Evolutionary conservation across 2,113 vertebrate species (phyloP), one percentile per base, ranked within the genome.

Genomic region (Psittacula cyanocephala): DNA sequence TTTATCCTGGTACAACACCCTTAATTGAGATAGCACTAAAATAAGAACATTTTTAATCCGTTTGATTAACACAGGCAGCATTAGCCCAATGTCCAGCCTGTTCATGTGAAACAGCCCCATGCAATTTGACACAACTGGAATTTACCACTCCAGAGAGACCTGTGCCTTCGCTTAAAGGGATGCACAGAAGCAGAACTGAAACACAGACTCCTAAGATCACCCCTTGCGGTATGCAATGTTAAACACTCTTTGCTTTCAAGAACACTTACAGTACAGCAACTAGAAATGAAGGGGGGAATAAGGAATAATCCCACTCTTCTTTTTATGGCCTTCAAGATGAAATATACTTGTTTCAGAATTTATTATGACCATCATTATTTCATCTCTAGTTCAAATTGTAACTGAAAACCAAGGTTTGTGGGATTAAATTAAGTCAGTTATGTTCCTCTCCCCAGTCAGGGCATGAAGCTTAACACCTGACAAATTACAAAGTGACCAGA

Each of bases 161-260:
- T 17, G 11, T 4, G 16, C 17, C 72, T 80, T 60, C 55, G 20
- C 39, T 19, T 53, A 11, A 57, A 41, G 47, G 43, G 52, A 46
- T 68, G 35, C 50, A 44, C 39, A 17, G 50, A 47, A 84, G 27
- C 46, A 81, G 49, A 88, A 52, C 39, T 60, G 71, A 17, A 81
- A 44, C 17, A 64, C 25, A 9, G 37, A 1, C 60, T 64, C 72
- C 37, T 6, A 28, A 59, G 18, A 50, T 8, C 55, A 47, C 13
- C 19, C 60, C 35, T 35, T 64, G 46, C 1, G 0, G 17, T 17
- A 22, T 37, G 37, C 33, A 91, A 65, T 0, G 1, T 57, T 27
- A 74, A 91, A 83, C 16, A 29, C 39, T 11, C 33, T 67, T 55
- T 19, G 7, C 50, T 31, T 81, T 70, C 81, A 81, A 84, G 60